Conservation (phyloP, 2,113 vertebrate genomes). For the Urocolius indicus region DNA sequence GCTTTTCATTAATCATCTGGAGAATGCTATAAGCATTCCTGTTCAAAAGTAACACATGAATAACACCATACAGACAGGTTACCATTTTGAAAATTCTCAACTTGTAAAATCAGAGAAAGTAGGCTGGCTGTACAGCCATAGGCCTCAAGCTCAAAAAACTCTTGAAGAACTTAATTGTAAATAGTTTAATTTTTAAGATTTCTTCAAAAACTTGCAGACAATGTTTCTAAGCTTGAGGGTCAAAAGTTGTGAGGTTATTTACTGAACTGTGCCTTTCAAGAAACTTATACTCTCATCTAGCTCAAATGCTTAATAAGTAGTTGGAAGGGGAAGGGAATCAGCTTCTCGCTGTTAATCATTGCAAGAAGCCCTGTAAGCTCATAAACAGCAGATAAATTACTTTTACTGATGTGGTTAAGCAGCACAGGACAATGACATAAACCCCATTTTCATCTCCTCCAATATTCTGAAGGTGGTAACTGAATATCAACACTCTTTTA, state of each 20-base stretch:
- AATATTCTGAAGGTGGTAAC: neutral
- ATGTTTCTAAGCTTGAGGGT: neutral
- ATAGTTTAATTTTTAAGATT: neutral
- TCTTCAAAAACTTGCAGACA: neutral
- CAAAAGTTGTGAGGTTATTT: neutral
- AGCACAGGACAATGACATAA: neutral
- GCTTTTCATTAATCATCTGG: neutral
- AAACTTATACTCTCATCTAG: neutral
- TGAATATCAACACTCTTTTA: neutral
- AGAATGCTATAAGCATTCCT: neutral
- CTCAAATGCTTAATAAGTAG: neutral
- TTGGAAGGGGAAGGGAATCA: neutral
- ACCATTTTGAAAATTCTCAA: neutral
- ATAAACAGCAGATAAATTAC: neutral
- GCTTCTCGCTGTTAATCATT: neutral
- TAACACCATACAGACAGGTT: neutral
- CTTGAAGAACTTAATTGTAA: neutral
- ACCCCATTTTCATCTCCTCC: neutral
- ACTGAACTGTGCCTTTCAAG: neutral
- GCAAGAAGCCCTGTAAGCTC: neutral
- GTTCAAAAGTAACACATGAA: neutral
- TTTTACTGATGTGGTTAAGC: neutral
- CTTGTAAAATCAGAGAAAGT: neutral
- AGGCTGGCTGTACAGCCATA: neutral
- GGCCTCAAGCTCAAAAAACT: neutral